These are phyloP conservation scores for Tenrec ecaudatus DNA, from an alignment of 2,113 vertebrate genomes.

Conservation along the genomic window DNA sequence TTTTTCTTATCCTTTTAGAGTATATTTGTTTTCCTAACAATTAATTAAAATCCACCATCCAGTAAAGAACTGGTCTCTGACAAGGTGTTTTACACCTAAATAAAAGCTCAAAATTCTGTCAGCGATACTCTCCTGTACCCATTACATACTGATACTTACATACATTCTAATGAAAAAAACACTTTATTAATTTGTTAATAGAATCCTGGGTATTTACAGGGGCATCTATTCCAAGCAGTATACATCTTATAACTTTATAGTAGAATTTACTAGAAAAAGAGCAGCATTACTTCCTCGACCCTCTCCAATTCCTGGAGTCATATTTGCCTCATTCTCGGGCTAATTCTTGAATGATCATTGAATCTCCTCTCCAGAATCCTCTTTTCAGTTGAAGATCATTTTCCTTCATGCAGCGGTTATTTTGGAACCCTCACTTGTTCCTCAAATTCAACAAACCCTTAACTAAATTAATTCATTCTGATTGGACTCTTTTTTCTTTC, in stretches of 20 bases:
- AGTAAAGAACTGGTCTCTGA: neutral
- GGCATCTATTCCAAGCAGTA: neutral
- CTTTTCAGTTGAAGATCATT: neutral
- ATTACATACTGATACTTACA: neutral
- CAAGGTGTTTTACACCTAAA: neutral
- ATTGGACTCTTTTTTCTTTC: neutral
- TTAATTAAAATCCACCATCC: neutral
- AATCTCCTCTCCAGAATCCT: neutral
- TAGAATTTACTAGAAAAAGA: neutral
- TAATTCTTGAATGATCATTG: neutral
- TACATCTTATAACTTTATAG: neutral
- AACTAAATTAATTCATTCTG: neutral
- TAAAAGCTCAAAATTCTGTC: conserved; percentile 10
- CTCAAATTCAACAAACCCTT: neutral
- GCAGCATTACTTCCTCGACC: neutral
- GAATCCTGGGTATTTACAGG: neutral
- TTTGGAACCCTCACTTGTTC: neutral
- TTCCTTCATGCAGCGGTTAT: neutral
- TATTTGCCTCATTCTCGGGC: neutral
- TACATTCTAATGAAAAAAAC: neutral
- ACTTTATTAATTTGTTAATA: neutral
- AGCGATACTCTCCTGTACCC: neutral
- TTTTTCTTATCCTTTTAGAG: neutral
- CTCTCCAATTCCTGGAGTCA: neutral
- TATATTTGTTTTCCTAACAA: neutral